Conservation (phyloP, 2,797 vertebrate genomes). For the Pipistrellus pygmaeus region DNA sequence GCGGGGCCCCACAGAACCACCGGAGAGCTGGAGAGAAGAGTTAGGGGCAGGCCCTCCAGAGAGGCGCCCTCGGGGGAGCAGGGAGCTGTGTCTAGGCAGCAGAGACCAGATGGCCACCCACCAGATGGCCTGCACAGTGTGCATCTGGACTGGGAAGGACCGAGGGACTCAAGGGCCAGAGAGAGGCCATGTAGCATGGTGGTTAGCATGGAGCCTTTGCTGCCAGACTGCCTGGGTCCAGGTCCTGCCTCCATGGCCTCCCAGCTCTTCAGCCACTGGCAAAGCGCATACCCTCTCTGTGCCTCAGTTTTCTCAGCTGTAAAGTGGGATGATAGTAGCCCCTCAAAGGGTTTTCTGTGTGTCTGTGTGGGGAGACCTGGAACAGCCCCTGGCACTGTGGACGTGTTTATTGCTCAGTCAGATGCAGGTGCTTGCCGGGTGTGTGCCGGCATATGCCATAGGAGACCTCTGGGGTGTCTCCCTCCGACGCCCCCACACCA, state of each 20-base stretch:
- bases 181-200: not conserved
- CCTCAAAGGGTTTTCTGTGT: not conserved
- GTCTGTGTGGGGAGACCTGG: not conserved
- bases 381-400: not conserved
- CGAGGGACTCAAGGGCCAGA: not conserved
- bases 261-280: not conserved
- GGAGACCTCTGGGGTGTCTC: not conserved
- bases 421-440: not conserved
- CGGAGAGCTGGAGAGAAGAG: not conserved
- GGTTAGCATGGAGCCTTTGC: not conserved
- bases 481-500: not conserved
- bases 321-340: not conserved
- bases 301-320: not conserved
- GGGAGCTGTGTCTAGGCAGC: not conserved
- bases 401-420: not conserved
- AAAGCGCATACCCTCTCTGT: not conserved
- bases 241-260: not conserved
- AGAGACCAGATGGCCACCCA: not conserved
- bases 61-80: fast-evolving
- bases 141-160: not conserved
- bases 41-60: not conserved
- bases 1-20: too few relatives aligned
- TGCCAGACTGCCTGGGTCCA: not conserved
- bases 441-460: not conserved
- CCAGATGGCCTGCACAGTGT: not conserved